Evolutionary conservation across 2,888 invertebrate species (phyloP).

Genomic region (Pycnomerus fuliginosus): DNA sequence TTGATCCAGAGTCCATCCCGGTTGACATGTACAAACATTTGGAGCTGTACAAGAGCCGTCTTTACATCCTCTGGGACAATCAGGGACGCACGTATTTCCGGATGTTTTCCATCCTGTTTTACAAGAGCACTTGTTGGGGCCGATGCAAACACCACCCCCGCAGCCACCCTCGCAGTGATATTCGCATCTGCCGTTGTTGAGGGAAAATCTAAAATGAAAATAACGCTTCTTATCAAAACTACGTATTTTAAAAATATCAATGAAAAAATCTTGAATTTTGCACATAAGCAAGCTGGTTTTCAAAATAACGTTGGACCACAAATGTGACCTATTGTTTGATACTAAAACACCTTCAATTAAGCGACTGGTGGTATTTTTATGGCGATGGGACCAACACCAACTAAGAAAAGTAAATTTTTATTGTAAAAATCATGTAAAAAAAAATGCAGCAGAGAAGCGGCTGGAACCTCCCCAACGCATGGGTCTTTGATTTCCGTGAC

Average conservation of each 20-base stretch:
- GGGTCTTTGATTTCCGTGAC: no score
- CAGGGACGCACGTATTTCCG: conserved; percentile 44
- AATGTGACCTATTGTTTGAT: no score
- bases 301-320: no score
- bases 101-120: conserved; percentile 47
- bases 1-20: conserved; percentile 38
- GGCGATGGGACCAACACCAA: no score
- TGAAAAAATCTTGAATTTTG: no score
- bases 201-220: conserved; percentile 50
- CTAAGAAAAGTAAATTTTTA: no score
- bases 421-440: no score
- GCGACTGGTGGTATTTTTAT: no score
- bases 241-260: background rate
- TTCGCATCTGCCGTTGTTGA: conserved; percentile 49
- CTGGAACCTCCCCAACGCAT: no score
- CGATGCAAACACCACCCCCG: conserved; percentile 53
- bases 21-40: conserved; percentile 58
- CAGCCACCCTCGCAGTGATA: conserved; percentile 49
- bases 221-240: conserved; percentile 1
- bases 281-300: no score
- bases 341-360: no score
- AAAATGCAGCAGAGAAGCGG: no score
- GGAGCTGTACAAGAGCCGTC: conserved; percentile 58
- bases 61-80: conserved; percentile 52
- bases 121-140: conserved; percentile 56